Evolutionary conservation across 2,113 vertebrate genomes (phyloP), one percentile per base, ranked within the genome.

Genomic region (Anthoscopus minutus): DNA sequence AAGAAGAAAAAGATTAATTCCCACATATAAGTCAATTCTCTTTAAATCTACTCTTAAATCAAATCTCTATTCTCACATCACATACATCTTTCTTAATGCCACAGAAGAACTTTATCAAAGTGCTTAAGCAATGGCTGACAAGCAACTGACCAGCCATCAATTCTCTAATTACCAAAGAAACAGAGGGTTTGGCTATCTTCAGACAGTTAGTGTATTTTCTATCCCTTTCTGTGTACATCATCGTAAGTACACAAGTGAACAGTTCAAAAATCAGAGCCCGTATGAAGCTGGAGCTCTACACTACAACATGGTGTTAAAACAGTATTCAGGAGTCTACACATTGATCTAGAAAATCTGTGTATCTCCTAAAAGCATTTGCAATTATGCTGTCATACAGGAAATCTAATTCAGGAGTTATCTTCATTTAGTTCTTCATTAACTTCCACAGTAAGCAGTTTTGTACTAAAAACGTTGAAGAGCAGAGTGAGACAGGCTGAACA

Each of bases 341-440:
- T 0, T 50, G 58, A 37, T 20, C 14, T 25, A 82, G 28, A 82
- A 88, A 89, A 93, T 27, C 0, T 4, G 8, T 50, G 24, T 33
- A 37, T 45, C 25, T 78, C 47, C 57, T 64, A 47, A 22, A 81
- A 82, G 48, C 27, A 30, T 83, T 50, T 86, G 73, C 54, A 82
- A 44, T 40, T 35, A 60, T 0, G 3, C 7, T 64, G 54, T 64
- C 50, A 77, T 31, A 89, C 17, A 72, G 28, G 28, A 80, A 69
- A 77, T 37, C 37, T 47, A 58, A 83, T 66, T 50, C 22, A 83
- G 91, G 27, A 11, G 10, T 74, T 78, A 69, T 64, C 54, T 82
- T 86, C 62, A 62, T 80, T 93, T 70, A 72, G 48, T 27, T 57
- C 74, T 77, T 82, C 62, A 73, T 54, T 92, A 86, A 62, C 42